Evolutionary conservation across 2,797 vertebrate species (phyloP).

Genomic region (Petrocephalus sullivani): DNA sequence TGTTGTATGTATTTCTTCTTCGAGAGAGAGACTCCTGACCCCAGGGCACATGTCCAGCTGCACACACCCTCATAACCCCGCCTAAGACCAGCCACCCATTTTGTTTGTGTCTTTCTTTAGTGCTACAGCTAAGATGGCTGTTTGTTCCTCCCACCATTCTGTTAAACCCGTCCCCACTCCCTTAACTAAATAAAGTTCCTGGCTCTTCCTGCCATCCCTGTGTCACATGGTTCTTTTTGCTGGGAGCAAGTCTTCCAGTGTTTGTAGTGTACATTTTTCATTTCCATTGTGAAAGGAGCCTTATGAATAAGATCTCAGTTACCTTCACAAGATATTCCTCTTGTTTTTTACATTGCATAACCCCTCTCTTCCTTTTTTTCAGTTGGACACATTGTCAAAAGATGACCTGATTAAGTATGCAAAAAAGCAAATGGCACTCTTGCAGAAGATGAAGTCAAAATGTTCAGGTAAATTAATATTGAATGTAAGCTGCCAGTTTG

Average conservation of each 20-base stretch:
- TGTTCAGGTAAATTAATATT: constrained; percentile 71
- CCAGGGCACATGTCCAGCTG: not conserved
- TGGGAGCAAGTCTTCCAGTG: not conserved
- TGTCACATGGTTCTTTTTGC: not conserved
- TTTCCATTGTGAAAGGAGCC: not conserved
- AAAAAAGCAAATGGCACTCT: constrained; percentile 84
- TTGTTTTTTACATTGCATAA: not conserved
- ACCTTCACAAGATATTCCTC: not conserved
- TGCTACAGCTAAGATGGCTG: not conserved
- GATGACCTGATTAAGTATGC: constrained; percentile 96
- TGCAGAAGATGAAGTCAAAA: constrained; percentile 85
- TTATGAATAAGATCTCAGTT: not conserved
- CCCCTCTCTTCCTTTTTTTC: constrained; percentile 13
- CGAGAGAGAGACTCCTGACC: not conserved
- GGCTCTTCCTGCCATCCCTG: not conserved
- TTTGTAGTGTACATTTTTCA: not conserved
- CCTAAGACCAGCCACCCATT: not conserved
- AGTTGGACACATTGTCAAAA: constrained; percentile 89
- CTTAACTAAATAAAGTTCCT: not conserved
- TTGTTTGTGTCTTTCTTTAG: not conserved
- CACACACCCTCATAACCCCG: not conserved
- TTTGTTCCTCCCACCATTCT: not conserved
- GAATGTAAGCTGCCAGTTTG: not conserved
- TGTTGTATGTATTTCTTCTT: not conserved
- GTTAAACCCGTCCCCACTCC: not conserved